Percentiles rank a stretch among this genome's conserved stretches.
phyloP scores from a whole-genome alignment of 2,888 invertebrate genomes.

The Alsophila aescularia region DNA sequence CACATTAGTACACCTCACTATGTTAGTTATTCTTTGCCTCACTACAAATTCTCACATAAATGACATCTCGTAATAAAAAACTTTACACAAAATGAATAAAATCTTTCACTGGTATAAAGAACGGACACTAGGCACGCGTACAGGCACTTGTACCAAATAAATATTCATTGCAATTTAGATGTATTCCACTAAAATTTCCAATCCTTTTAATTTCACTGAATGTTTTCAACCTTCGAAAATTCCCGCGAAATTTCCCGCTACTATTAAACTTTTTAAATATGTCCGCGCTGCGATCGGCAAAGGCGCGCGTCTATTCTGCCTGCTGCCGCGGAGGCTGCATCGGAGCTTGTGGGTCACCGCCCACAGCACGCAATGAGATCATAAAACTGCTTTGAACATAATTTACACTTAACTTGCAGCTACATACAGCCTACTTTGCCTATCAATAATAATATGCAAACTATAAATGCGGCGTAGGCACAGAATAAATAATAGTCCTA shows the following conservation, averaged over 20 bases:
- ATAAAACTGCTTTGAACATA: conserved; percentile 66
- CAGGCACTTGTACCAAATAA: no score
- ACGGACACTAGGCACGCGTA: no score
- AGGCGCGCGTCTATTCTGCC: conserved; percentile 64
- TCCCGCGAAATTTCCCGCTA: conserved; percentile 34
- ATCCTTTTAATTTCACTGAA: no score
- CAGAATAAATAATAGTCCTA: no score
- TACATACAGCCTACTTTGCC: conserved; percentile 53
- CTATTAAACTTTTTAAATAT: conserved; percentile 20
- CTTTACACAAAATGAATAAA: not conserved
- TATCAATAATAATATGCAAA: conserved; percentile 38
- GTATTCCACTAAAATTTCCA: not conserved
- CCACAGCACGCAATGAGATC: conserved; percentile 77
- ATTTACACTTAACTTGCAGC: conserved; percentile 70
- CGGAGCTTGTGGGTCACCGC: conserved; percentile 66
- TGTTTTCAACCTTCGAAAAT: conserved; percentile 23
- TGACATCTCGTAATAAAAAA: not conserved
- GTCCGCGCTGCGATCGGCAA: conserved; percentile 42
- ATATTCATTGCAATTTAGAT: no score
- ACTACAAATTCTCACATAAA: not conserved
- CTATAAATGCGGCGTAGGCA: conserved; percentile 32
- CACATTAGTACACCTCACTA: conserved; percentile 48
- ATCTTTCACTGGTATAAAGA: not conserved
- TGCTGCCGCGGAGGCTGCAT: conserved; percentile 45
- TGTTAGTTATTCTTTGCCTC: no score